Base-by-base conservation (phyloP, 2,113 vertebrate genomes). In the Brachypteracias leptosomus region DNA sequence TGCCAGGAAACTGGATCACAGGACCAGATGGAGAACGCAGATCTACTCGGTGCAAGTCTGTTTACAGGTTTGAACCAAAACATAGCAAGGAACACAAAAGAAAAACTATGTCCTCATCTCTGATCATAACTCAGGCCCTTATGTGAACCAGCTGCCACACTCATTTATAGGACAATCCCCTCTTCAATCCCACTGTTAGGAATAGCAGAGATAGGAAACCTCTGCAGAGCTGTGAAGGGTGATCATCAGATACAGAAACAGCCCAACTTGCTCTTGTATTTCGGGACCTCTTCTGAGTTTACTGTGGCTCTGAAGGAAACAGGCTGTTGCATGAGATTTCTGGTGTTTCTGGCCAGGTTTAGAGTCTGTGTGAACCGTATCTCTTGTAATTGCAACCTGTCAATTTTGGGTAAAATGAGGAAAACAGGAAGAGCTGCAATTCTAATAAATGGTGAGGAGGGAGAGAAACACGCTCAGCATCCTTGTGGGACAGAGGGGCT, bases 41-140 rank as follows among this genome's bases (percentile, higher is more conserved):
- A 93, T 83, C 90, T 28, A 35, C 73, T 93, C 13, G 8, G 44
- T 58, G 57, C 2, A 2, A 88, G 78, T 57, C 57, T 92, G 79
- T 92, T 96, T 94, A 92, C 79, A 84, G 93, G 93, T 93, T 49
- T 94, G 80, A 81, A 95, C 28, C 73, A 81, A 92, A 97, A 92
- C 93, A 85, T 2, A 85, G 86, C 0, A 0, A 90, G 84, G 55
- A 95, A 81, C 42, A 46, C 38, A 86, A 67, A 79, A 85, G 67
- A 25, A 82, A 77, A 87, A 70, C 44, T 4, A 16, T n/a, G 75
- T 86, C 85, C 82, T 96, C 67, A 33, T 71, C 68, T 47, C 79
- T 72, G 71, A n/a, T 78, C 6, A 0, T 77, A 86, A 67, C 67
- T 80, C 79, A 16, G 67, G 33, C 74, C 72, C 61, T 94, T 93